phyloP scores from a whole-genome alignment of 2,888 invertebrate species.

The Seira ritae region DNA sequence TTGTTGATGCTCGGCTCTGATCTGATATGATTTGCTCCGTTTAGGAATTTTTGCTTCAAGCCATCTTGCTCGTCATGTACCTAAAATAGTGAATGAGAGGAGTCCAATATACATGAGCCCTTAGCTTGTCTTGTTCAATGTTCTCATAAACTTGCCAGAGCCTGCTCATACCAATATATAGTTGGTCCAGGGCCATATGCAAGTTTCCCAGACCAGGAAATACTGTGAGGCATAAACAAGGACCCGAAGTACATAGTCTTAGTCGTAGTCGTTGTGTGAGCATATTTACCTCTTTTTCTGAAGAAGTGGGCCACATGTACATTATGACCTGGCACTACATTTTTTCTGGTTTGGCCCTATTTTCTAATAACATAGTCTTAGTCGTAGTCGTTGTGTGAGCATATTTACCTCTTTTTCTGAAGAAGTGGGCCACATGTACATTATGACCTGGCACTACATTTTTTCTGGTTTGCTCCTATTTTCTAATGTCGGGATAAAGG shows the following conservation, averaged over 20 bases:
- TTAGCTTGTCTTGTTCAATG: no score
- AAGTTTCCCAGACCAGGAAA: no score
- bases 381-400: conserved; percentile 57
- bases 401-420: conserved; percentile 56
- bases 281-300: conserved; percentile 56
- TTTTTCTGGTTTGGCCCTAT: neutral
- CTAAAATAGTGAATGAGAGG: no score
- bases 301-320: neutral
- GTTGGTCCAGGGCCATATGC: no score
- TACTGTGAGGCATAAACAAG: conserved; percentile 59
- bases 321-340: neutral
- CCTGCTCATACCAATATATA: no score
- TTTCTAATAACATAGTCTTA: neutral
- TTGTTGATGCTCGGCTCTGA: no score
- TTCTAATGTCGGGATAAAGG: neutral
- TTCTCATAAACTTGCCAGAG: no score
- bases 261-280: conserved; percentile 55
- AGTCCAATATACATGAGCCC: no score
- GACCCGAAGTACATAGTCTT: no score
- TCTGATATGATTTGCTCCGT: no score
- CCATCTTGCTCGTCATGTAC: no score
- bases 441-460: neutral
- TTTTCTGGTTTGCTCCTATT: neutral
- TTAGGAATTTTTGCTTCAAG: no score
- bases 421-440: neutral